Evolutionary conservation across 2,797 vertebrate genomes (phyloP).

Genomic region (Squalus acanthias): DNA sequence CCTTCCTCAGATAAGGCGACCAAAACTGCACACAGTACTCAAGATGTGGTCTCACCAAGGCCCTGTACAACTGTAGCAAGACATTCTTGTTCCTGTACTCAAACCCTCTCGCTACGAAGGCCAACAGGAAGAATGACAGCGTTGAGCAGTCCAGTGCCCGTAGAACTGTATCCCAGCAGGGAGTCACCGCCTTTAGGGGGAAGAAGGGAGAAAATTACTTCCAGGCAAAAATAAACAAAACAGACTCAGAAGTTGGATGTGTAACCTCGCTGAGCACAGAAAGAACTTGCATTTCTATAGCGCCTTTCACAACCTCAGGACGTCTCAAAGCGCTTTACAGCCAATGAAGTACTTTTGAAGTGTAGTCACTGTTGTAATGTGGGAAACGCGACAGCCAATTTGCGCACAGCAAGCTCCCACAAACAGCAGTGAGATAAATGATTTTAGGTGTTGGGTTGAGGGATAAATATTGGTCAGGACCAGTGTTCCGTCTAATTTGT

Average conservation of each 20-base stretch:
- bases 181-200: background rate
- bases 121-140: background rate
- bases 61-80: too few relatives aligned
- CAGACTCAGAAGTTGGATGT: background rate
- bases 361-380: background rate
- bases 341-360: background rate
- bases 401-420: background rate
- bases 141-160: too few relatives aligned
- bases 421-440: background rate
- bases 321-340: background rate
- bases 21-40: too few relatives aligned
- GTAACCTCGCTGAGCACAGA: background rate
- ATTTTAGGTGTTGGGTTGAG: background rate
- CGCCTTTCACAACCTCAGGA: background rate
- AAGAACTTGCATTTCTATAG: background rate
- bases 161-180: background rate
- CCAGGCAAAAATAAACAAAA: background rate
- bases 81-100: too few relatives aligned
- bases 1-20: too few relatives aligned
- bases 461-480: too few relatives aligned
- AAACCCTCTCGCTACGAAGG: too few relatives aligned
- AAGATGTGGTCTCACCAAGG: too few relatives aligned
- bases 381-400: background rate
- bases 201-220: background rate
- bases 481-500: too few relatives aligned